Conservation (phyloP, 2,113 vertebrate species). For the Colossoma macropomum region DNA sequence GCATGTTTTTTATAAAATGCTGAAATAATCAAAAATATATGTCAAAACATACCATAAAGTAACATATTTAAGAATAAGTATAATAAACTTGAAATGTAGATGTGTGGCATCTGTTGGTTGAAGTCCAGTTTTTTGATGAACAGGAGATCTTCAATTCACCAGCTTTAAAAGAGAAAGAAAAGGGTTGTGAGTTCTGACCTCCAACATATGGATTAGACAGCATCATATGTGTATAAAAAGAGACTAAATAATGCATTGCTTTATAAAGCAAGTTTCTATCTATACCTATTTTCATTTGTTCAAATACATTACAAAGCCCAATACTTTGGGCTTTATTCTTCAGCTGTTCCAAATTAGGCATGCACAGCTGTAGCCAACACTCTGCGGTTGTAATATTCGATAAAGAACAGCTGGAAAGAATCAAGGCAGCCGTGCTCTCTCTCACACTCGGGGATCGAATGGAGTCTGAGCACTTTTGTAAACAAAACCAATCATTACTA, state of each 20-base stretch:
- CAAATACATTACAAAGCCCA: background rate
- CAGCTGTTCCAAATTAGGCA: background rate
- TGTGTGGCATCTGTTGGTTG: background rate
- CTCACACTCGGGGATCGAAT: background rate
- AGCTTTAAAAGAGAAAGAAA: background rate
- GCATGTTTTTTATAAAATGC: background rate
- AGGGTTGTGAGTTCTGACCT: background rate
- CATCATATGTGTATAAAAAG: background rate
- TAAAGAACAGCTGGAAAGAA: conserved; percentile 1
- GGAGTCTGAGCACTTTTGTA: background rate
- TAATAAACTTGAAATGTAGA: background rate
- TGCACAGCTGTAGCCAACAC: conserved; percentile 5
- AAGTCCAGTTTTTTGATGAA: background rate
- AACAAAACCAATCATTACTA: background rate
- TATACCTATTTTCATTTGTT: background rate
- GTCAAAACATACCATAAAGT: background rate
- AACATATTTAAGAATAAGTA: conserved; percentile 12
- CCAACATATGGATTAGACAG: background rate
- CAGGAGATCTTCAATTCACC: conserved; percentile 24
- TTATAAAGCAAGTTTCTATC: background rate
- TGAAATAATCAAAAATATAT: background rate
- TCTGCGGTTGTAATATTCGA: background rate
- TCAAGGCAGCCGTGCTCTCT: background rate
- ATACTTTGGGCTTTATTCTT: background rate
- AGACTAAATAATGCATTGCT: background rate